Conservation (phyloP, 2,113 vertebrate genomes). For the Trochalopteron elliotii region DNA sequence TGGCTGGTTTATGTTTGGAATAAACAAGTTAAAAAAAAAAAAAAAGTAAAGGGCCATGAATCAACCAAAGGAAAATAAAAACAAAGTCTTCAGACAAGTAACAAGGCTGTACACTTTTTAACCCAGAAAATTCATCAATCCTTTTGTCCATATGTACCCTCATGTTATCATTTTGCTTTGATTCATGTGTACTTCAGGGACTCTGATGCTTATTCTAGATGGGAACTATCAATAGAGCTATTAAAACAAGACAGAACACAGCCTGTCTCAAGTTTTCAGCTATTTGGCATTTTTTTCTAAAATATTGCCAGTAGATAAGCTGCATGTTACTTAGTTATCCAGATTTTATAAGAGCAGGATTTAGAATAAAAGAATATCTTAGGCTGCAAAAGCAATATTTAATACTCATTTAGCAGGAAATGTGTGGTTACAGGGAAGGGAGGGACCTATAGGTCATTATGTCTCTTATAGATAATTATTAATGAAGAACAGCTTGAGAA, state of each 20-base stretch:
- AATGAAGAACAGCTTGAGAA: background rate
- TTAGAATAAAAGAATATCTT: background rate
- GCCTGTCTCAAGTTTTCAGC: background rate
- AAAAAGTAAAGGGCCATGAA: background rate
- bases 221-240: background rate
- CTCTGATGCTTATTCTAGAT: background rate
- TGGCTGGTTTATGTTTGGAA: slow-evolving; percentile 24
- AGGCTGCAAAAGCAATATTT: background rate
- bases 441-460: background rate
- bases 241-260: background rate
- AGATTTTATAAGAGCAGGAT: background rate
- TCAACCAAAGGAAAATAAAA: slow-evolving; percentile 4
- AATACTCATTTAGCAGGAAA: background rate
- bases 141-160: background rate
- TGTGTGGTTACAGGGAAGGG: background rate
- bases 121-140: background rate
- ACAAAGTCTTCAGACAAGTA: background rate
- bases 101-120: background rate
- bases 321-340: background rate
- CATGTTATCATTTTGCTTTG: background rate
- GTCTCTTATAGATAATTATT: background rate
- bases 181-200: background rate
- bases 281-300: background rate
- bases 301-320: background rate
- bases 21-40: background rate